A percentile compares a stretch with the other conserved stretches of the same genome.
These are phyloP conservation scores for Girardia tigrina DNA, from an alignment of 2,888 invertebrate genomes.

Conservation along the genomic window DNA sequence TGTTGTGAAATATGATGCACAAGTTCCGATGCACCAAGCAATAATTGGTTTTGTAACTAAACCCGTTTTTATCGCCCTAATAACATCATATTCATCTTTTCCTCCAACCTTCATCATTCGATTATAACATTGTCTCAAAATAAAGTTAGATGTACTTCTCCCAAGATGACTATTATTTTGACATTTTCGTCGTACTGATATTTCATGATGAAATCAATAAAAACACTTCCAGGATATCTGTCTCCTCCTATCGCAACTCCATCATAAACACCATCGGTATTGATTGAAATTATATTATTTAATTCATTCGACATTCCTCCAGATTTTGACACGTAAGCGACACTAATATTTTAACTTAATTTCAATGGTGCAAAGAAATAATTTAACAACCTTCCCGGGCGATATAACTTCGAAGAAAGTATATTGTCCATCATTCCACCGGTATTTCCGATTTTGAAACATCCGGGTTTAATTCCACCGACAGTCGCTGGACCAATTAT, in stretches of 20 bases:
- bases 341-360: constrained; percentile 54
- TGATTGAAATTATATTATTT: constrained; percentile 88
- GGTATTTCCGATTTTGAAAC: constrained; percentile 97
- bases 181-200: constrained; percentile 59
- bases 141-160: constrained; percentile 55
- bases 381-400: constrained; percentile 61
- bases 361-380: neutral
- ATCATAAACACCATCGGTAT: constrained; percentile 89
- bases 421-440: constrained; percentile 99
- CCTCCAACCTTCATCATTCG: constrained; percentile 69
- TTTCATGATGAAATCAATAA: constrained; percentile 86
- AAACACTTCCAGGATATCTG: constrained; percentile 89
- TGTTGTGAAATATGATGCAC: constrained; percentile 52
- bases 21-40: constrained; percentile 92
- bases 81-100: constrained; percentile 88
- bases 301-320: constrained; percentile 99
- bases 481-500: constrained; percentile 73
- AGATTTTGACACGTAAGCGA: constrained; percentile 92
- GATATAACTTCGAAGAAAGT: constrained; percentile 81
- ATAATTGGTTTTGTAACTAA: constrained; percentile 80
- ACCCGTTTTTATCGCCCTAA: constrained; percentile 66
- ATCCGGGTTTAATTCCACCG: constrained; percentile 92
- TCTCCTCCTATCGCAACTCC: constrained; percentile 97
- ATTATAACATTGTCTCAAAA: neutral
- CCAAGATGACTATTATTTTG: constrained; percentile 83